Evolutionary conservation across 2,797 vertebrate species (phyloP).

Genomic region (Gymnoscopelus microlampas): DNA sequence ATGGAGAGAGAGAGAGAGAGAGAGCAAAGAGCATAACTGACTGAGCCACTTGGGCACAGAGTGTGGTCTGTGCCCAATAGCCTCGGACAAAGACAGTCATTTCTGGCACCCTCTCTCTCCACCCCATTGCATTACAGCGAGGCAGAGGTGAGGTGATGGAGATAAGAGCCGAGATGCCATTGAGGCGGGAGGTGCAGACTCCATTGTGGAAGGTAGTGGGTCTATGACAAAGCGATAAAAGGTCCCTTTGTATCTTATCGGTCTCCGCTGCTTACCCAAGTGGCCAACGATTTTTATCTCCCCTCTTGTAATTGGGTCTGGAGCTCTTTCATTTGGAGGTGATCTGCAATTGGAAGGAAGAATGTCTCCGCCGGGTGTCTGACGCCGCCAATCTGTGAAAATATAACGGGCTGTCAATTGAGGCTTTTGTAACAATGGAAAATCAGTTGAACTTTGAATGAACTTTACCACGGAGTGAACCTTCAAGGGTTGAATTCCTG

Average conservation of each 20-base stretch:
- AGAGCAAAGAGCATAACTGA: neutral
- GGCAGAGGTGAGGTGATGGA: slow-evolving; percentile 25
- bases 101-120: slow-evolving; percentile 17
- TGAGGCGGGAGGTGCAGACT: neutral
- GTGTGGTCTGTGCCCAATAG: slow-evolving; percentile 28
- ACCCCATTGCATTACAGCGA: no score
- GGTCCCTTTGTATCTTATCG: slow-evolving; percentile 43
- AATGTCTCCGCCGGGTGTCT: slow-evolving; percentile 8
- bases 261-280: slow-evolving; percentile 4
- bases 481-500: no score
- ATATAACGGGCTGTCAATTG: slow-evolving; percentile 24
- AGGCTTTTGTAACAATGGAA: slow-evolving; percentile 24
- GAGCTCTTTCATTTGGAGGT: slow-evolving; percentile 50
- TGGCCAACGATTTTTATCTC: slow-evolving; percentile 29
- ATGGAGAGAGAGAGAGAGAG: neutral
- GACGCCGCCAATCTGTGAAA: slow-evolving; percentile 33
- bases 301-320: slow-evolving; percentile 53
- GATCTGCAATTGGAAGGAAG: slow-evolving; percentile 47
- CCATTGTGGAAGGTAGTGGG: slow-evolving; percentile 24
- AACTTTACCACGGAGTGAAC: neutral
- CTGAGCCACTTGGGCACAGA: slow-evolving; percentile 8
- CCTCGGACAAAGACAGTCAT: slow-evolving; percentile 43
- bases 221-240: slow-evolving; percentile 39
- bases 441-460: slow-evolving; percentile 11
- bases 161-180: slow-evolving; percentile 16